Conservation (phyloP, 92 coral and sea anemone species). For the Virgularia gustaviana region DNA sequence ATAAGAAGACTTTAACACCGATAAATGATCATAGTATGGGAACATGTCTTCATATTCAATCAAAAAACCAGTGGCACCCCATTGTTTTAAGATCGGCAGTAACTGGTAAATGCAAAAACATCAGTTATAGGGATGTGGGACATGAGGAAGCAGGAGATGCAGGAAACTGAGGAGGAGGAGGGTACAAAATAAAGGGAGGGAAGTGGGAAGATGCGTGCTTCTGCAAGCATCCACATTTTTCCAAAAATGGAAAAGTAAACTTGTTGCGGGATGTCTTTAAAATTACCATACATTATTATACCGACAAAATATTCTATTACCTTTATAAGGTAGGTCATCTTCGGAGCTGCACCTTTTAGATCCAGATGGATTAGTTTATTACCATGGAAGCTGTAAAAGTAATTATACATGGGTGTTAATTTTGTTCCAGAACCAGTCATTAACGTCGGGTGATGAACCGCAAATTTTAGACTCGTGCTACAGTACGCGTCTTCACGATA, state of each 20-base stretch:
- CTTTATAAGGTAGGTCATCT: constrained; percentile 64
- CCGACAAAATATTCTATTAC: constrained; percentile 20
- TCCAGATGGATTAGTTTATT: constrained; percentile 79
- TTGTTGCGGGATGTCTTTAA: background rate
- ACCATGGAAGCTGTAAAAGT: constrained; percentile 52
- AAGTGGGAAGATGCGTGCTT: background rate
- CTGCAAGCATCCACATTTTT: background rate
- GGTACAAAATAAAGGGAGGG: background rate
- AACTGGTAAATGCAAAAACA: no score
- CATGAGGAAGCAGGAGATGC: no score
- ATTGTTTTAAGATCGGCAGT: constrained; percentile 47
- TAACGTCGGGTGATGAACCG: no score
- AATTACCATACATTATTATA: background rate
- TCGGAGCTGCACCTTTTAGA: constrained; percentile 77
- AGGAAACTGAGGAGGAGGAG: background rate
- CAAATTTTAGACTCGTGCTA: no score
- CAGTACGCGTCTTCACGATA: no score
- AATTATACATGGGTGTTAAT: background rate
- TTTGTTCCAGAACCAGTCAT: background rate
- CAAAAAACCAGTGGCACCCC: constrained; percentile 76
- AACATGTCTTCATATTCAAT: constrained; percentile 74
- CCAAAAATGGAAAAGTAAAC: background rate
- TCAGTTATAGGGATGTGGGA: no score
- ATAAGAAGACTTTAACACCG: constrained; percentile 29
- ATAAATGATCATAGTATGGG: constrained; percentile 40